Base-by-base conservation (phyloP, 2,113 vertebrate genomes). In the Scortum barcoo region DNA sequence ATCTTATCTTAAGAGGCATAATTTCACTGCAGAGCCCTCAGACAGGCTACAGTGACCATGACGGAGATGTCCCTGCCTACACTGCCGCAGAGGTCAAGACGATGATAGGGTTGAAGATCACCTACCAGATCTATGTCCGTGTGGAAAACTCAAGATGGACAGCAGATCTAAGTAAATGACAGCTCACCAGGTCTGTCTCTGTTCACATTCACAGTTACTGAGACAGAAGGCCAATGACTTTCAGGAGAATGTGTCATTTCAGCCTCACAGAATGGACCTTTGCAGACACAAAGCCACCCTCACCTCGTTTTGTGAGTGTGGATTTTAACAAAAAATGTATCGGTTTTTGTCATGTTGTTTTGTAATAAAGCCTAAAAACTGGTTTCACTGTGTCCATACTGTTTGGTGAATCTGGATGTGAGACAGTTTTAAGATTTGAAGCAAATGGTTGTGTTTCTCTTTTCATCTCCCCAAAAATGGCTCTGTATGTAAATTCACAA, bases 361-460 rank as follows among this genome's bases (percentile, higher is more conserved):
- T 92, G 51, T 91, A 93, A 93, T 93, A 93, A 93, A 91, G 58
- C 33, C 28, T 60, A 30, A 28, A 86, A 78, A 85, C 12, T 58
- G 72, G 42, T 19, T 4, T 72, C n/a, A 48, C 20, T 56, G 38
- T 46, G 16, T 10, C 19, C 12, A 7, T 33, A 12, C 30, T 72
- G 60, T 75, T 20, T 38, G 24, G 0, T 42, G 30, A 51, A 42
- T 70, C 8, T 38, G 11, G 2, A 16, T 28, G 20, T 61, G 26
- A 67, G 20, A 42, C 3, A 36, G 14, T 36, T 60, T 3, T 20
- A 28, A 30, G 48, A 69, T 40, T 8, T 20, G 16, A 28, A 72
- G 42, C 19, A 51, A 69, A 30, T 14, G 1, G 3, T 38, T 11
- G 1, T 56, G 11, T 22, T 14, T 20, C 13, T 26, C n/a, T n/a